These are phyloP conservation scores for Polia nebulosa DNA, from an alignment of 2,888 invertebrate genomes.

Conservation along the genomic window DNA sequence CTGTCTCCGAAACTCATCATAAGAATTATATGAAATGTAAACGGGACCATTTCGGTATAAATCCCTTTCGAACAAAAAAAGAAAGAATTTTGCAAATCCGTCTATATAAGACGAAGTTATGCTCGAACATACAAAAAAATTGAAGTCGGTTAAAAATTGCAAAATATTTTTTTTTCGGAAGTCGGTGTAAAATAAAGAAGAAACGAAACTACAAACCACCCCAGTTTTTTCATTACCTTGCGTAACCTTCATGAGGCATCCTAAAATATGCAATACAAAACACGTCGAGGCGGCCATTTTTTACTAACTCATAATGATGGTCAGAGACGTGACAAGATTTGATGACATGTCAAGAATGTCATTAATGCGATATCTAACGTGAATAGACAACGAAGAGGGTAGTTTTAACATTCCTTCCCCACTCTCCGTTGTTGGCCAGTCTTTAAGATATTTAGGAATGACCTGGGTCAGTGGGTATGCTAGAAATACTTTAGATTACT, in stretches of 20 bases:
- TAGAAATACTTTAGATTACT: constrained; percentile 28
- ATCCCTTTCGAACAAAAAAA: no score
- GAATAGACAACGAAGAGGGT: constrained; percentile 64
- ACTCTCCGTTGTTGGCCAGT: constrained; percentile 11
- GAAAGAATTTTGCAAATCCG: no score
- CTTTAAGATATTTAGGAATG: constrained; percentile 52
- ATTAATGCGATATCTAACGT: constrained; percentile 63
- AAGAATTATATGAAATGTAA: no score
- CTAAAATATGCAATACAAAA: constrained; percentile 51
- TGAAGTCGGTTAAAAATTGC: no score
- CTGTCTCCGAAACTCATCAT: no score
- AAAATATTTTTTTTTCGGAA: no score
- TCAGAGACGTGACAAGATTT: constrained; percentile 51
- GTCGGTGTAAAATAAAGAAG: no score
- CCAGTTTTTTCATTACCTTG: constrained; percentile 13
- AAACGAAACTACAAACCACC: no score
- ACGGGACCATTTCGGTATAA: no score
- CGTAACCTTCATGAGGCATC: not conserved
- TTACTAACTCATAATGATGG: constrained; percentile 61
- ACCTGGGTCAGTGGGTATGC: constrained; percentile 21
- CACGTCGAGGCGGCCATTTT: constrained; percentile 57
- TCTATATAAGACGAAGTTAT: no score
- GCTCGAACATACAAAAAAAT: no score
- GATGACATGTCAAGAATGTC: constrained; percentile 62
- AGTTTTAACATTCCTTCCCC: constrained; percentile 65